Base-by-base conservation (phyloP, 2,113 vertebrate species). In the Dendropsophus ebraccatus region DNA sequence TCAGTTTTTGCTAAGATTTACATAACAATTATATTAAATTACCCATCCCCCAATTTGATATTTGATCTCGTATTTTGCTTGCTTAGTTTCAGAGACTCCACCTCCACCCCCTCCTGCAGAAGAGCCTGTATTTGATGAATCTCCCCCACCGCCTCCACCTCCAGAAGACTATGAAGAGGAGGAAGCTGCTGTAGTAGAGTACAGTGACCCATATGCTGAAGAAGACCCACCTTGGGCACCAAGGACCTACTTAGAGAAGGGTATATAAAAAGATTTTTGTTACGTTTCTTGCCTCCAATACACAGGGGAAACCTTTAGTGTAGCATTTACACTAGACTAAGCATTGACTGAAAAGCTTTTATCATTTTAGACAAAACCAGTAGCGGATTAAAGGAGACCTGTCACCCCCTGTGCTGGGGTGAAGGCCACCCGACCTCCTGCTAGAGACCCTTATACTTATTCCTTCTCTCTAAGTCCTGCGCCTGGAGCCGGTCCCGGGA, bases 141-240 rank as follows among this genome's bases (percentile, higher is more conserved):
- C 96, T 0, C 95, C 96, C 0, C 97, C 97, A 0, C 97, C 96
- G 0, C 97, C 98, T 0, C 97, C 97, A 0, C 97, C 96, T 5
- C 96, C 96, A 1, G 98, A 99, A 90, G 96, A 99, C 88, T 98
- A 97, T 17, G 97, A 98, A 70, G 98, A 99, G 47, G 97, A 99
- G 76, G 98, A 99, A 89, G 97, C 98, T 2, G 97, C 98, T 0
- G 98, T 99, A 92, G 98, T 99, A 88, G 98, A 99, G 90, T 99
- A 99, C 92, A 99, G 97, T 0, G 98, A 99, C 89, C 98, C 98
- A 0, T 99, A 99, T 2, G 98, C 98, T 1, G 98, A 99, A 90
- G 98, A 99, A 88, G 98, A 99, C 89, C 97, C 98, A 0, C 97
- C 98, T 0, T 99, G 98, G 98, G 98, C 98, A n/a, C 98, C 98